Percentiles rank a stretch among this genome's conserved stretches.
Conservation (phyloP, 1,140 invertebrate genomes). For the Lasioglossum albipes region DNA sequence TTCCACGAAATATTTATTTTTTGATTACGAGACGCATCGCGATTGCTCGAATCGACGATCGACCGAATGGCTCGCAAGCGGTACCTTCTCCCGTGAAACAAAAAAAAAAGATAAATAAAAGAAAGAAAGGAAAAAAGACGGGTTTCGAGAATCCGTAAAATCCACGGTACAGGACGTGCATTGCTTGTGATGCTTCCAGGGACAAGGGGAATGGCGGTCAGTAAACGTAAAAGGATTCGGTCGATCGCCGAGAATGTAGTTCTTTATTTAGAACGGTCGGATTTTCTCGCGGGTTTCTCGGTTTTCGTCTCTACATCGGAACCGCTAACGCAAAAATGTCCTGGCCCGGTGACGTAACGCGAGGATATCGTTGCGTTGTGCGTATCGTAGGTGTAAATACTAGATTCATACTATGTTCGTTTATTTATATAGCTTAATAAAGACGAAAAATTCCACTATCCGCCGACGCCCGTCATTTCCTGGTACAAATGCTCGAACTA, state of each 20-base stretch:
- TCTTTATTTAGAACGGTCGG: conserved; percentile 36
- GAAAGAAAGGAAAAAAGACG: background rate
- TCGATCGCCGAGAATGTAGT: conserved; percentile 51
- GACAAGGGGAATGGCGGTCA: background rate
- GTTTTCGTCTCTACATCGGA: conserved; percentile 13
- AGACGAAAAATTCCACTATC: conserved; percentile 36
- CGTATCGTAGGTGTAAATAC: conserved; percentile 57
- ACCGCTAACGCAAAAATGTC: conserved; percentile 30
- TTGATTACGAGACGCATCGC: conserved; percentile 32
- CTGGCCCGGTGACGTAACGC: conserved; percentile 6
- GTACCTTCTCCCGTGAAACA: conserved; percentile 4
- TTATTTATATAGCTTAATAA: conserved; percentile 65
- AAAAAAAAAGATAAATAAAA: background rate
- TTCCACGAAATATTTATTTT: conserved; percentile 55
- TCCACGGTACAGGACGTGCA: conserved; percentile 2
- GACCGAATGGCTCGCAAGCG: conserved; percentile 33
- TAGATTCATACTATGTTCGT: conserved; percentile 59
- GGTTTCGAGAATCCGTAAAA: background rate
- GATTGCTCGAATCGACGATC: conserved; percentile 51
- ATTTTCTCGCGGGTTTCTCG: conserved; percentile 52
- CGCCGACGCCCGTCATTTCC: background rate
- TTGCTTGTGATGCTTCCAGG: background rate
- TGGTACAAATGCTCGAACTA: too few species aligned
- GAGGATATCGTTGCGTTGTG: conserved; percentile 49
- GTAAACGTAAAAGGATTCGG: conserved; percentile 10